phyloP scores from a whole-genome alignment of 1,140 invertebrate genomes.

The Diuraphis noxia region DNA sequence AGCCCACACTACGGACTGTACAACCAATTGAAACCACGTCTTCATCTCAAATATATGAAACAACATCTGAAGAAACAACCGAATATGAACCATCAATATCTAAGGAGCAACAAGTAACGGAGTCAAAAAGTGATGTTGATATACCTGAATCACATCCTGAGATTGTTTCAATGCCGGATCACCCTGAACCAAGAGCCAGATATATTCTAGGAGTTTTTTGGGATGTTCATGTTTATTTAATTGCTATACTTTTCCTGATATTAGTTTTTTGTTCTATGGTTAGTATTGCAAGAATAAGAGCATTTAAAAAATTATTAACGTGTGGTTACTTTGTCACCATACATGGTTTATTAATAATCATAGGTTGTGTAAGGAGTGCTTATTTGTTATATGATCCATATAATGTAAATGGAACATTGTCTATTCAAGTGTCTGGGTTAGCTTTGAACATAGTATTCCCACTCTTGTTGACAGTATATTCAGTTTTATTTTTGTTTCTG shows the following conservation, averaged over 20 bases:
- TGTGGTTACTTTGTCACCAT: constrained; percentile 83
- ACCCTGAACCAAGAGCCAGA: constrained; percentile 57
- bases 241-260: constrained; percentile 78
- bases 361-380: constrained; percentile 79
- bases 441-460: constrained; percentile 81
- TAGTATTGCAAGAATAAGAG: constrained; percentile 78
- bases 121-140: constrained; percentile 52
- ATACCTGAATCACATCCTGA: constrained; percentile 55
- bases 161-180: constrained; percentile 55
- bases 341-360: constrained; percentile 76
- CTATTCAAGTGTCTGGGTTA: constrained; percentile 78
- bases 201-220: constrained; percentile 70
- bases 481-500: constrained; percentile 81
- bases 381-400: constrained; percentile 89
- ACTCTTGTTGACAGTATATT: constrained; percentile 81
- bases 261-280: constrained; percentile 80
- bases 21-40: constrained; percentile 19
- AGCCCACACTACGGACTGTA: constrained; percentile 1
- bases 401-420: constrained; percentile 77
- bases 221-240: constrained; percentile 85
- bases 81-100: constrained; percentile 54
- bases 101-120: constrained; percentile 55
- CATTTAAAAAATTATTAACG: constrained; percentile 76
- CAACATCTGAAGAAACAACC: constrained; percentile 40
- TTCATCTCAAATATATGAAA: constrained; percentile 31